phyloP scores from a whole-genome alignment of 2,113 vertebrate genomes.

The Stomatorhinus ivindoensis region DNA sequence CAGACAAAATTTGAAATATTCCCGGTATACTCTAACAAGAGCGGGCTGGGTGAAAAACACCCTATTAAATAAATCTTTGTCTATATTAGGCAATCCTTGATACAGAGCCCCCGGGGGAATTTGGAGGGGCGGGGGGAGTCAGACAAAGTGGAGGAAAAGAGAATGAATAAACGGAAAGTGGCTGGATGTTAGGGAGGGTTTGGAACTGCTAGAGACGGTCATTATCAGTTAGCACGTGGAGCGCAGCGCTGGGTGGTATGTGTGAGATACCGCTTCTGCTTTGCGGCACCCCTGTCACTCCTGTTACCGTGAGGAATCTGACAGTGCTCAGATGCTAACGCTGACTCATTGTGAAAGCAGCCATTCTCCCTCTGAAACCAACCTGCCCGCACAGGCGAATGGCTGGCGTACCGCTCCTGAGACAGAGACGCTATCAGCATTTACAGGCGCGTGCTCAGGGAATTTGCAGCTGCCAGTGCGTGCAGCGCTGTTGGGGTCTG shows the following conservation, averaged over 20 bases:
- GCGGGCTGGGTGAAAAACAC: not conserved
- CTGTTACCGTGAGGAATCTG: not conserved
- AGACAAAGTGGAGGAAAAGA: not conserved
- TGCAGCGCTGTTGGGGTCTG: not conserved
- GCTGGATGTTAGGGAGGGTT: not conserved
- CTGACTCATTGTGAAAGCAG: conserved; percentile 12
- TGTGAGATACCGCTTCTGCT: not conserved
- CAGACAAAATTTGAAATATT: not conserved
- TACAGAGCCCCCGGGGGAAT: not conserved
- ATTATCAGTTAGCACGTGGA: not conserved
- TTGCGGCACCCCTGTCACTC: not conserved
- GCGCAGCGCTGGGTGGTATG: not conserved
- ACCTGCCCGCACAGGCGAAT: not conserved
- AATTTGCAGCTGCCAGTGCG: not conserved
- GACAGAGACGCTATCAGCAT: not conserved
- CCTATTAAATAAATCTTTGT: not conserved
- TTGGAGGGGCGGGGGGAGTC: not conserved
- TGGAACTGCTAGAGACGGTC: not conserved
- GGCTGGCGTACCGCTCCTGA: not conserved
- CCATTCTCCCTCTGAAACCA: not conserved
- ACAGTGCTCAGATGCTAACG: not conserved
- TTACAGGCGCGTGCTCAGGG: not conserved
- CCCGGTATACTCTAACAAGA: not conserved
- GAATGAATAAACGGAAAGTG: not conserved
- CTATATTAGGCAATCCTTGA: conserved; percentile 33